Conservation (phyloP, 1,140 invertebrate species). For the Drosophila subpulchrella region DNA sequence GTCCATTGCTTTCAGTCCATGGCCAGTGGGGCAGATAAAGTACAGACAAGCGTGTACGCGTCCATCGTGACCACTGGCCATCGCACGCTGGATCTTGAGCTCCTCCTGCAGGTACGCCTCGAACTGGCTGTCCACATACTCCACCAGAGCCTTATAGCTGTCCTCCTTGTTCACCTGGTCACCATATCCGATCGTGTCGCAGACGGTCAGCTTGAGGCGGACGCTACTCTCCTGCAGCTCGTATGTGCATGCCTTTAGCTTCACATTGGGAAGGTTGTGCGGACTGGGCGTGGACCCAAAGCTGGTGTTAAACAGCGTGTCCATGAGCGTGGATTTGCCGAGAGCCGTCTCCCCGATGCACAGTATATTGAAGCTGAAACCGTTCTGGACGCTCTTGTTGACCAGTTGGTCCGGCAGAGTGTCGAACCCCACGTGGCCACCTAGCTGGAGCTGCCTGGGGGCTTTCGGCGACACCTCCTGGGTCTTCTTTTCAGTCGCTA, state of each 20-base stretch:
- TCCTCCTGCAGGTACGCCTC: constrained; percentile 99
- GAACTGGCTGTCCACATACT: constrained; percentile 99
- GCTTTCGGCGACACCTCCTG: constrained; percentile 4
- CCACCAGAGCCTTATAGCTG: constrained; percentile 99
- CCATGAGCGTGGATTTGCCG: constrained; percentile 99
- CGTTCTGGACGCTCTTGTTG: constrained; percentile 98
- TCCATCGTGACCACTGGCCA: constrained; percentile 96
- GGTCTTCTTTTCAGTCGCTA: constrained; percentile 20
- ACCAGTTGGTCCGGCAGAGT: constrained; percentile 99
- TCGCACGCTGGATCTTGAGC: constrained; percentile 97
- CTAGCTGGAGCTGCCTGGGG: constrained; percentile 86
- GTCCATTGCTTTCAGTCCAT: constrained; percentile 97
- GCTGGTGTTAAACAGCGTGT: constrained; percentile 99
- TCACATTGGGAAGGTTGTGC: constrained; percentile 96
- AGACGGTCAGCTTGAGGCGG: constrained; percentile 97
- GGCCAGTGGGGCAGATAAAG: constrained; percentile 98
- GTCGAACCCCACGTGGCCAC: constrained; percentile 99
- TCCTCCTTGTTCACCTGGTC: constrained; percentile 99
- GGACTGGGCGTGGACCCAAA: constrained; percentile 96
- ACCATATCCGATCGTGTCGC: constrained; percentile 99
- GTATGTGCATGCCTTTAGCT: constrained; percentile 98
- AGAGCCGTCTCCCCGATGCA: constrained; percentile 99
- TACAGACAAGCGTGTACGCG: constrained; percentile 98
- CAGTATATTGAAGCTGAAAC: constrained; percentile 98
- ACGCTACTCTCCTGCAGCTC: constrained; percentile 99